Percentiles rank a stretch among this genome's conserved stretches.
These are phyloP conservation scores for Melipona beecheii DNA, from an alignment of 2,888 invertebrate species.

Conservation along the genomic window DNA sequence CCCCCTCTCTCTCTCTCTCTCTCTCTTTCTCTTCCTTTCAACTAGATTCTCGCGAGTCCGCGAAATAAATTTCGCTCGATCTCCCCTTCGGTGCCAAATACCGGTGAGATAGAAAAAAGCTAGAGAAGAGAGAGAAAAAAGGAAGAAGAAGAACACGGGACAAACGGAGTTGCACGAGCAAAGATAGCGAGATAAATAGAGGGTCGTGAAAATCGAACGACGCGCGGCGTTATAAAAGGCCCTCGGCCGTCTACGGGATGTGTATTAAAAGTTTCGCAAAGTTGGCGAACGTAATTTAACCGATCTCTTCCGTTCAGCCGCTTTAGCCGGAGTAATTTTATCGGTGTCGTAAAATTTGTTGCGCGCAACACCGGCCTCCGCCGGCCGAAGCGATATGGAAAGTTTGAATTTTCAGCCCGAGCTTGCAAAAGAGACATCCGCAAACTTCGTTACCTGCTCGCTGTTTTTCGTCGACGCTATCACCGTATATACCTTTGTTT, in stretches of 20 bases:
- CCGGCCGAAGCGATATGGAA: constrained; percentile 35
- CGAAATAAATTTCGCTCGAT: constrained; percentile 15
- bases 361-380: constrained; percentile 10
- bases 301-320: constrained; percentile 49
- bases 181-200: constrained; percentile 7
- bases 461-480: constrained; percentile 40
- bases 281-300: constrained; percentile 53
- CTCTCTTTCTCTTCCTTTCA: not conserved
- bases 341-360: constrained; percentile 56
- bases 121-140: not conserved
- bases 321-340: constrained; percentile 51
- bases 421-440: constrained; percentile 34
- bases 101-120: not conserved
- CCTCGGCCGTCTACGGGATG: constrained; percentile 29
- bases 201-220: constrained; percentile 20
- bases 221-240: constrained; percentile 22
- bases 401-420: constrained; percentile 34
- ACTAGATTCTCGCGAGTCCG: not conserved
- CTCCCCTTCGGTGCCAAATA: too few relatives aligned
- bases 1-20: not conserved
- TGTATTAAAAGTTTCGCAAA: constrained; percentile 54
- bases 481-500: constrained; percentile 32
- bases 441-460: constrained; percentile 45
- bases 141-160: not conserved
- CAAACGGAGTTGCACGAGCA: constrained; percentile 6